These are phyloP conservation scores for Cepaea hortensis DNA, from an alignment of 2,888 invertebrate species.

Conservation along the genomic window DNA sequence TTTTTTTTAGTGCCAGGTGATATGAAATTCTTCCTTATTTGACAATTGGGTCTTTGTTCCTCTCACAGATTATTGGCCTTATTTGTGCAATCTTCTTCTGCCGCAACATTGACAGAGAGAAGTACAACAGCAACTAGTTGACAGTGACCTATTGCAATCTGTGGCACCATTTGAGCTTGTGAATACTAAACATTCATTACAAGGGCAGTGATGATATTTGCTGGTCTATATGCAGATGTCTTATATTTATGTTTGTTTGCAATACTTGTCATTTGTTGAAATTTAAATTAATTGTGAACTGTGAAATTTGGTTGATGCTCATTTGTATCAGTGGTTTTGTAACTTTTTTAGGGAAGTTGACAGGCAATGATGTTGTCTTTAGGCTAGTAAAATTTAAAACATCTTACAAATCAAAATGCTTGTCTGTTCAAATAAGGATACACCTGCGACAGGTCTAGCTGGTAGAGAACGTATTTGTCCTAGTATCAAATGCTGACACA, in stretches of 20 bases:
- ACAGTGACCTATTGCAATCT: neutral
- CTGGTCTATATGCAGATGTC: neutral
- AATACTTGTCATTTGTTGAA: constrained; percentile 3
- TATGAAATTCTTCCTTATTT: neutral
- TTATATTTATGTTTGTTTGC: neutral
- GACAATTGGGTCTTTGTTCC: constrained; percentile 14
- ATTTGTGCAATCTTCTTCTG: constrained; percentile 73
- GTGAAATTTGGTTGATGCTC: too few species aligned
- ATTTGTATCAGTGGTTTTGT: too few species aligned
- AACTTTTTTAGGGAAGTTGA: too few species aligned
- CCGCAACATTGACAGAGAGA: constrained; percentile 66
- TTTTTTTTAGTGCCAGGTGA: too few species aligned
- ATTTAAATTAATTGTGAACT: too few species aligned
- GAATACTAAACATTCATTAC: neutral
- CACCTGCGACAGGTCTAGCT: neutral
- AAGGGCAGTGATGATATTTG: constrained; percentile 20
- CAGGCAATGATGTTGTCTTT: too few species aligned
- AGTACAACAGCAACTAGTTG: constrained; percentile 36
- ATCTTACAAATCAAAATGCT: too few species aligned
- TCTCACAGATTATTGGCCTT: constrained; percentile 71
- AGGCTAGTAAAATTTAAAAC: too few species aligned
- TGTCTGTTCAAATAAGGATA: neutral
- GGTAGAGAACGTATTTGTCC: too few species aligned
- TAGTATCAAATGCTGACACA: too few species aligned
- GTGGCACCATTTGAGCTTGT: neutral